Evolutionary conservation across 2,888 invertebrate genomes (phyloP).

Genomic region (Mythimna loreyi): DNA sequence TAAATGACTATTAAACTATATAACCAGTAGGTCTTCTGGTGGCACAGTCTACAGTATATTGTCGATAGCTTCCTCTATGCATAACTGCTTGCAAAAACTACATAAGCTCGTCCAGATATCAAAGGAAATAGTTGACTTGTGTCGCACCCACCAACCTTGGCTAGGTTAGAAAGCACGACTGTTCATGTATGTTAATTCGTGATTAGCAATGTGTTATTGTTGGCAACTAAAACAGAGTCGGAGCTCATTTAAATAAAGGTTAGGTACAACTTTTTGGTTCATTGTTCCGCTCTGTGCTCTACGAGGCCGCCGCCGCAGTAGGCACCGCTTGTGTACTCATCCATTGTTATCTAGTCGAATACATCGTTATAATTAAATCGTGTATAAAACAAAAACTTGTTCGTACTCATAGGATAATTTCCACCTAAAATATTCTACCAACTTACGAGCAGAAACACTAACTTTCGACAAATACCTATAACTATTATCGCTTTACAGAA

Average conservation of each 20-base stretch:
- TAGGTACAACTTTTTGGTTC: conserved; percentile 20
- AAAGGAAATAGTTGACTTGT: not conserved
- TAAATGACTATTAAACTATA: no score
- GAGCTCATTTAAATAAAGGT: conserved; percentile 43
- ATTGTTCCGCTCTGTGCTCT: not conserved
- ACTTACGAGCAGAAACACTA: not conserved
- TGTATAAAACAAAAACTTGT: not conserved
- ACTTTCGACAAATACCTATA: not conserved
- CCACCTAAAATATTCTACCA: not conserved
- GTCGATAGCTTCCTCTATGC: not conserved
- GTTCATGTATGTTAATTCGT: conserved; percentile 19
- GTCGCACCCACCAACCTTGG: not conserved
- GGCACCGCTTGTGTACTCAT: not conserved
- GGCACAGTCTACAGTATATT: not conserved
- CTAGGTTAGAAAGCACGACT: not conserved
- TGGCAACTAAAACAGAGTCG: conserved; percentile 29
- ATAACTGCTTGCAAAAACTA: not conserved
- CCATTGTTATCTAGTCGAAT: not conserved
- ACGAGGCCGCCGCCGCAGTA: not conserved
- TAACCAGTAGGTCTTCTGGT: not conserved
- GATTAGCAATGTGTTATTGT: conserved; percentile 36
- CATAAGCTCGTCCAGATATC: not conserved
- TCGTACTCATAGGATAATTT: no score
- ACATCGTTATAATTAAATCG: not conserved
- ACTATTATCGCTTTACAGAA: conserved; percentile 2